These are phyloP conservation scores for Podarcis lilfordi DNA, from an alignment of 2,797 vertebrate genomes.

Conservation along the genomic window DNA sequence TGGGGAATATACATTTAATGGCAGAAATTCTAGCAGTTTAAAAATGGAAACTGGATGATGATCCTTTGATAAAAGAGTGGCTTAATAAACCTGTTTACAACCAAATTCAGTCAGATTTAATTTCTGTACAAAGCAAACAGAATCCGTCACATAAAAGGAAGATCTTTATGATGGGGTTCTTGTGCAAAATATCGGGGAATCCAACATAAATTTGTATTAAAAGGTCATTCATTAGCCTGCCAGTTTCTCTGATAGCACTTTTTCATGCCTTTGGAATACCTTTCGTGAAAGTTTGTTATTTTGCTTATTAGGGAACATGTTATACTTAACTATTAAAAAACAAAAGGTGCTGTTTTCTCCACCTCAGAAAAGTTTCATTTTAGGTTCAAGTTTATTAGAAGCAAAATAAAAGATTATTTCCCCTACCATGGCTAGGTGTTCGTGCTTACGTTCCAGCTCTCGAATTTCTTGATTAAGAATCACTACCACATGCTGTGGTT, in stretches of 20 bases:
- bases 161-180: neutral
- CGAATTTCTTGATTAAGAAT: conserved; percentile 92
- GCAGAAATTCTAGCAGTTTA: neutral
- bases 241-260: neutral
- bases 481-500: conserved; percentile 90
- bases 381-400: conserved; percentile 16
- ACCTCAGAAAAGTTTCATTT: neutral
- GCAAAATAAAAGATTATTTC: neutral
- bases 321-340: neutral
- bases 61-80: neutral
- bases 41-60: neutral
- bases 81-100: too few relatives aligned
- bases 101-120: neutral
- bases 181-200: neutral
- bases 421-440: conserved; percentile 91
- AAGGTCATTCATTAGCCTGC: neutral
- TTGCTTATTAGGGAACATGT: neutral
- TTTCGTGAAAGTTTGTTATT: neutral
- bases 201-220: neutral
- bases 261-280: neutral
- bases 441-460: conserved; percentile 88
- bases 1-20: too few relatives aligned
- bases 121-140: neutral
- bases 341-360: neutral
- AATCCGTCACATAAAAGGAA: neutral